Evolutionary conservation across 1,140 invertebrate genomes (phyloP).

Genomic region (Geopemphigus sp.): DNA sequence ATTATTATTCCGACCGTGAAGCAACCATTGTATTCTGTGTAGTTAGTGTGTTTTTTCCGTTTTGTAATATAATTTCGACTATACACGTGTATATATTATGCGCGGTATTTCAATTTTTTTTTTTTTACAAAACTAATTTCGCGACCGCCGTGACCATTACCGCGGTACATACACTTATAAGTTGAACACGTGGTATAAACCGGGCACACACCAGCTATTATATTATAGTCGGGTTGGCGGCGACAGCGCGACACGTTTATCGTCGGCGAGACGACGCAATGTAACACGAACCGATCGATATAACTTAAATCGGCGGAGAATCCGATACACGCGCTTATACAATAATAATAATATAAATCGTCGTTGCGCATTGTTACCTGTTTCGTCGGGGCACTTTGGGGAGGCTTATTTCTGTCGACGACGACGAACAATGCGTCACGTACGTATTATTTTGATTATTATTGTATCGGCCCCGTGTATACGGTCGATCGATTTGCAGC

Average conservation of each 20-base stretch:
- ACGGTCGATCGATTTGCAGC: slow-evolving; percentile 37
- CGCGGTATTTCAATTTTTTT: too few relatives aligned
- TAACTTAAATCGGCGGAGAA: slow-evolving; percentile 25
- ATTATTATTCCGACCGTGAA: slow-evolving; percentile 23
- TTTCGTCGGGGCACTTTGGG: slow-evolving; percentile 10
- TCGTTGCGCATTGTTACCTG: not conserved
- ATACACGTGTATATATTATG: too few relatives aligned
- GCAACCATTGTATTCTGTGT: not conserved
- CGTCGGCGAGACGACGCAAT: too few relatives aligned
- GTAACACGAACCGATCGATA: slow-evolving; percentile 26
- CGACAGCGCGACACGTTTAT: too few relatives aligned
- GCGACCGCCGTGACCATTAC: too few relatives aligned
- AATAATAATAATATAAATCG: not conserved
- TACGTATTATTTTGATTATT: too few relatives aligned
- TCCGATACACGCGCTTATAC: slow-evolving; percentile 1
- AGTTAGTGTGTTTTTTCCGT: not conserved
- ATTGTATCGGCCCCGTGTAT: not conserved
- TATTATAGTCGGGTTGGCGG: too few relatives aligned
- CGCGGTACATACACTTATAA: too few relatives aligned
- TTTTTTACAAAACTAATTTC: too few relatives aligned
- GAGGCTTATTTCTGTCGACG: slow-evolving; percentile 32
- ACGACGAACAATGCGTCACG: not conserved
- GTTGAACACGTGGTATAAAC: too few relatives aligned
- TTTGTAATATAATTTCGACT: too few relatives aligned
- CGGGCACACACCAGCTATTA: too few relatives aligned